phyloP scores from a whole-genome alignment of 1,140 invertebrate genomes.

The Papilio xuthus region DNA sequence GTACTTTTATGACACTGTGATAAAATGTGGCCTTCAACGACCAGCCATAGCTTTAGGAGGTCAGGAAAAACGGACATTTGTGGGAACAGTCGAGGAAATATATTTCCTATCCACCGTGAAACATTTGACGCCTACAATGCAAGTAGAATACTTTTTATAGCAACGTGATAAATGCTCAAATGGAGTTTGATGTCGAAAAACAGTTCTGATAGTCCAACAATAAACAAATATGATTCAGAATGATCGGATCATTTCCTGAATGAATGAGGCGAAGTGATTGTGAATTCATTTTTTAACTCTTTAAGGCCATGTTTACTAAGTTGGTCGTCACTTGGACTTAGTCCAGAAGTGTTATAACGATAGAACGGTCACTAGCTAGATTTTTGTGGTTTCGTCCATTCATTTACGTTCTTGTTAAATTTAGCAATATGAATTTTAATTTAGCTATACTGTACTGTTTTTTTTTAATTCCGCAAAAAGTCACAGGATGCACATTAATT shows the following conservation, averaged over 20 bases:
- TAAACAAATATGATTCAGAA: background rate
- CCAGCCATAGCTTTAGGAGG: too few relatives aligned
- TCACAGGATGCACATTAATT: background rate
- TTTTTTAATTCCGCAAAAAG: background rate
- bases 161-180: too few relatives aligned
- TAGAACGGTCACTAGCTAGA: background rate
- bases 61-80: too few relatives aligned
- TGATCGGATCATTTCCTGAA: background rate
- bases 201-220: too few relatives aligned
- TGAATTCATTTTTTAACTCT: slow-evolving; percentile 20
- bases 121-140: too few relatives aligned
- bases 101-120: too few relatives aligned
- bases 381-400: background rate
- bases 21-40: too few relatives aligned
- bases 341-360: slow-evolving; percentile 20
- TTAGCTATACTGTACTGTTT: background rate
- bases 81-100: too few relatives aligned
- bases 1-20: too few relatives aligned
- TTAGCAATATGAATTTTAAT: too few relatives aligned
- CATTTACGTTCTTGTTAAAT: background rate
- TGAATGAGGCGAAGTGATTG: background rate
- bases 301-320: background rate
- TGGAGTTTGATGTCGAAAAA: too few relatives aligned
- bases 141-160: too few relatives aligned
- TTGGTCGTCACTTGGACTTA: slow-evolving; percentile 10